Percentiles rank a stretch among this genome's conserved stretches.
phyloP scores from a whole-genome alignment of 2,797 vertebrate species.

The Malacoctenus gilli region DNA sequence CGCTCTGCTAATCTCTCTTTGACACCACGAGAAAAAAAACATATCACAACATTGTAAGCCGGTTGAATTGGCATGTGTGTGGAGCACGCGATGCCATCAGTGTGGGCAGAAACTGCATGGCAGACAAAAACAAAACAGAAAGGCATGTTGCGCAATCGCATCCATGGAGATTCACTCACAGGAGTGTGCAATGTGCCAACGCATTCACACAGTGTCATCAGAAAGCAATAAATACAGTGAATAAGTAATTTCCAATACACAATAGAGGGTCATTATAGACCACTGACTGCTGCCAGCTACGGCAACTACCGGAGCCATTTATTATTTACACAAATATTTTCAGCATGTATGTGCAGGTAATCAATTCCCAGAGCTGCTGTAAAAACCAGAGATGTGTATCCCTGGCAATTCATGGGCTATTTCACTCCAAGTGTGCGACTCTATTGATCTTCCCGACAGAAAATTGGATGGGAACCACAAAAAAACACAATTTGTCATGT shows the following conservation, averaged over 20 bases:
- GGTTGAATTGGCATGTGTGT: constrained; percentile 14
- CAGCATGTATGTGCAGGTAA: constrained; percentile 53
- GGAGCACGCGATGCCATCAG: neutral
- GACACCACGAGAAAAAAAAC: constrained; percentile 3
- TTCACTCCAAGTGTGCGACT: constrained; percentile 38
- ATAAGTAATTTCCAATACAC: constrained; percentile 67
- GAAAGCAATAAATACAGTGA: constrained; percentile 72
- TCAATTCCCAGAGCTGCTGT: constrained; percentile 35
- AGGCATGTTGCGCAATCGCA: constrained; percentile 43
- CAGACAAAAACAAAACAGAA: constrained; percentile 28
- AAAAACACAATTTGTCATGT: constrained; percentile 51
- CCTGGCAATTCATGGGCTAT: constrained; percentile 26
- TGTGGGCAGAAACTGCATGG: constrained; percentile 1
- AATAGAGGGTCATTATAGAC: constrained; percentile 61
- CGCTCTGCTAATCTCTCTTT: constrained; percentile 46
- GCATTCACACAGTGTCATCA: constrained; percentile 56
- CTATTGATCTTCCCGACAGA: constrained; percentile 55
- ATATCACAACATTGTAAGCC: constrained; percentile 35
- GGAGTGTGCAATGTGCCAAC: constrained; percentile 48
- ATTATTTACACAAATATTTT: constrained; percentile 59
- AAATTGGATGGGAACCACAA: constrained; percentile 54
- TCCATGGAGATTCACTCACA: constrained; percentile 48
- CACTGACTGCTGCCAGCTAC: constrained; percentile 55
- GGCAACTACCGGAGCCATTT: constrained; percentile 41
- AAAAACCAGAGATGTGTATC: constrained; percentile 37